These are phyloP conservation scores for Microctonus brassicae DNA, from an alignment of 2,888 invertebrate genomes.

Conservation along the genomic window DNA sequence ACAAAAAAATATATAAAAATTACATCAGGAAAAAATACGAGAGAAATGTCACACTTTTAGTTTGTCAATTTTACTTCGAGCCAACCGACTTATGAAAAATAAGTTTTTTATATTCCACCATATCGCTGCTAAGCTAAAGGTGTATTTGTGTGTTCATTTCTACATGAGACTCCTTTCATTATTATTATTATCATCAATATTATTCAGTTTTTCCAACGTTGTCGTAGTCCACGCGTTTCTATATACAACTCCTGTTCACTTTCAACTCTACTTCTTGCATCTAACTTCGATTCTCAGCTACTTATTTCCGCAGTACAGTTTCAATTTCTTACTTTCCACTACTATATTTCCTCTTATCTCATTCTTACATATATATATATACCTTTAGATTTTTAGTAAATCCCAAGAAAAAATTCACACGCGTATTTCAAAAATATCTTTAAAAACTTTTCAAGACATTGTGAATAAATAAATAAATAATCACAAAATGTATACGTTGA, in stretches of 20 bases:
- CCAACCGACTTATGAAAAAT: constrained; percentile 37
- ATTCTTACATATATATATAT: constrained; percentile 5
- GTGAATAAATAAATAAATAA: constrained; percentile 64
- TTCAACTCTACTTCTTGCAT: constrained; percentile 14
- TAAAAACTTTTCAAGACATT: constrained; percentile 41
- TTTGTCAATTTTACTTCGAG: constrained; percentile 20
- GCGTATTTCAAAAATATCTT: constrained; percentile 28
- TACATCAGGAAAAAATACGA: background rate
- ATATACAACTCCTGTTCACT: background rate
- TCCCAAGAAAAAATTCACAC: constrained; percentile 22
- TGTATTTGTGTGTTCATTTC: constrained; percentile 31
- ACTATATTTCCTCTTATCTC: constrained; percentile 9
- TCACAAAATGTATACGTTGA: constrained; percentile 37
- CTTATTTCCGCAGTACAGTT: constrained; percentile 8
- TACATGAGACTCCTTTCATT: constrained; percentile 32
- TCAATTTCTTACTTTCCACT: constrained; percentile 8
- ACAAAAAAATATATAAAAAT: too few species aligned
- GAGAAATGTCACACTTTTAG: background rate
- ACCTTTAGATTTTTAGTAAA: constrained; percentile 32
- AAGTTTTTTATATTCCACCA: constrained; percentile 3
- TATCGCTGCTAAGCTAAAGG: constrained; percentile 36
- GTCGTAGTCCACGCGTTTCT: constrained; percentile 25
- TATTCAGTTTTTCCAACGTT: background rate
- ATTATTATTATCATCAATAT: constrained; percentile 23
- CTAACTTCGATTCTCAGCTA: constrained; percentile 29